phyloP scores from a whole-genome alignment of 2,113 vertebrate species.

The Kryptolebias marmoratus region DNA sequence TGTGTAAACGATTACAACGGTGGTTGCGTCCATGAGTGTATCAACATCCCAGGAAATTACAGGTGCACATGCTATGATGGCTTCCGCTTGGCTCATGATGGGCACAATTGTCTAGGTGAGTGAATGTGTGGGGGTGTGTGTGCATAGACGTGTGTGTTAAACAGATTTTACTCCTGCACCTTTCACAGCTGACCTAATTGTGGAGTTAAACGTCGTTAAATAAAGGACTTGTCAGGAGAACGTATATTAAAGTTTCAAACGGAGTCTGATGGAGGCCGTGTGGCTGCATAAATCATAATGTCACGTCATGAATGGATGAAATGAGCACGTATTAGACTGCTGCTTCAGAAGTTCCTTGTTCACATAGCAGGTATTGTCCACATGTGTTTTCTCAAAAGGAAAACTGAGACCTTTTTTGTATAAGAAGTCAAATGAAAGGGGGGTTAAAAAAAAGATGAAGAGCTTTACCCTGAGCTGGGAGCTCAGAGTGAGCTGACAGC shows the following conservation, averaged over 20 bases:
- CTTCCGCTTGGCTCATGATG: slow-evolving; percentile 93
- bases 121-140: slow-evolving; percentile 4
- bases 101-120: slow-evolving; percentile 97
- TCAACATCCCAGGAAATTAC: slow-evolving; percentile 98
- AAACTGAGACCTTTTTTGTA: slow-evolving; percentile 25
- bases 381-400: slow-evolving; percentile 36
- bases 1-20: slow-evolving; percentile 94
- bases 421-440: slow-evolving; percentile 44
- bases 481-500: slow-evolving; percentile 50
- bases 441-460: slow-evolving; percentile 60
- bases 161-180: background rate
- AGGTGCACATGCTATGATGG: slow-evolving; percentile 97
- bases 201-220: background rate
- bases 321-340: slow-evolving; percentile 31
- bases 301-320: slow-evolving; percentile 40
- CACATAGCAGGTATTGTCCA: slow-evolving; percentile 33
- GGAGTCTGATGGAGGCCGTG: slow-evolving; percentile 32
- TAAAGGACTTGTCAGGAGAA: slow-evolving; percentile 17
- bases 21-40: slow-evolving; percentile 96
- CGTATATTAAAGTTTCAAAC: slow-evolving; percentile 32
- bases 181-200: slow-evolving; percentile 18
- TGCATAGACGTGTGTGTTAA: background rate
- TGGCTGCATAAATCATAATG: slow-evolving; percentile 45
- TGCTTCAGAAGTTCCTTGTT: slow-evolving; percentile 37
- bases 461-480: slow-evolving; percentile 57